These are phyloP conservation scores for Cephus spinipes DNA, from an alignment of 2,888 invertebrate species.

Conservation along the genomic window DNA sequence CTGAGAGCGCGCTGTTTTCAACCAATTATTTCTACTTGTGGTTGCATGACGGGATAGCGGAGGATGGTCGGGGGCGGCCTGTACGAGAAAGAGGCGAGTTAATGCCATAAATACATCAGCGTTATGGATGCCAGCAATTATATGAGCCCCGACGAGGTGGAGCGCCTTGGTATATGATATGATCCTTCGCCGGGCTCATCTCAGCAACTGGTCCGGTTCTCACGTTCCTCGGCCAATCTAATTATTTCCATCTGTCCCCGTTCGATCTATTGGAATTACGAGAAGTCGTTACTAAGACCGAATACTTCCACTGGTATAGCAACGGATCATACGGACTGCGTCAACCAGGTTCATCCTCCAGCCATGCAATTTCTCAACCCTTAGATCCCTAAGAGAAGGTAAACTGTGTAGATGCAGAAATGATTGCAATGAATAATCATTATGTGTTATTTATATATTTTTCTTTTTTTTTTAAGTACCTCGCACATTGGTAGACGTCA, in stretches of 20 bases:
- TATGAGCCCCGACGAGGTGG: constrained; percentile 62
- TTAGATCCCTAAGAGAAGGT: background rate
- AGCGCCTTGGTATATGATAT: constrained; percentile 58
- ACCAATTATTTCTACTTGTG: constrained; percentile 66
- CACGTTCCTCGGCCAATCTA: constrained; percentile 54
- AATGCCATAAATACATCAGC: constrained; percentile 67
- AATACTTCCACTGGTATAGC: background rate
- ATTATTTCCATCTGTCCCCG: constrained; percentile 46
- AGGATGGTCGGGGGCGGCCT: constrained; percentile 58
- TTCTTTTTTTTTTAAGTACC: background rate
- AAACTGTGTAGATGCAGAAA: background rate
- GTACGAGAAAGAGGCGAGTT: constrained; percentile 64
- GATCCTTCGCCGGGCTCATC: constrained; percentile 55
- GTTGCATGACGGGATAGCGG: constrained; percentile 71
- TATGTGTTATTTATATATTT: background rate
- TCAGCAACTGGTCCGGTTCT: constrained; percentile 57
- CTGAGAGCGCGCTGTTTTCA: constrained; percentile 63
- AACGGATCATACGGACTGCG: background rate
- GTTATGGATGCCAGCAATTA: constrained; percentile 67
- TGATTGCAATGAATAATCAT: background rate
- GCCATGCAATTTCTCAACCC: background rate
- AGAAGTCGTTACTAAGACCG: background rate
- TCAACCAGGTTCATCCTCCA: background rate
- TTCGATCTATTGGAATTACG: constrained; percentile 9
- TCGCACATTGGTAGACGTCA: background rate